Percentiles rank a stretch among this genome's conserved stretches.
Evolutionary conservation across 2,113 vertebrate genomes (phyloP).

Genomic region (Archocentrus centrarchus): DNA sequence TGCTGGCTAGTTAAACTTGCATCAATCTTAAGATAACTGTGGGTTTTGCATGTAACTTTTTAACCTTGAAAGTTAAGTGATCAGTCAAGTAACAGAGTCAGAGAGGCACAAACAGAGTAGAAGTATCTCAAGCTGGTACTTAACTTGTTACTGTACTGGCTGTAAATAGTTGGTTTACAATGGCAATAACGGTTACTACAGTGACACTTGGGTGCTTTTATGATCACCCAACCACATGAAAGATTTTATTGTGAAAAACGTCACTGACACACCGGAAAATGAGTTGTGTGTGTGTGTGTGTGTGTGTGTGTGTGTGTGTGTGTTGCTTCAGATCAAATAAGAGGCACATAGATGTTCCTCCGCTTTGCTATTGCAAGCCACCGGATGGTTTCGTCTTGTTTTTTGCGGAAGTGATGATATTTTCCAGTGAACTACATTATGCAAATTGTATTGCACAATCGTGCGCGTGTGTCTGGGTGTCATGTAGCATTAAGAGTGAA

Average conservation of each 20-base stretch:
- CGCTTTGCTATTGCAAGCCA: conserved; percentile 2
- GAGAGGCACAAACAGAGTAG: background rate
- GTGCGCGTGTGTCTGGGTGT: conserved; percentile 15
- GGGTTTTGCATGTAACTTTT: background rate
- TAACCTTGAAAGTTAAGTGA: background rate
- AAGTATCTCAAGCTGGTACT: background rate
- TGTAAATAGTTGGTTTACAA: background rate
- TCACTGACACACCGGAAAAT: conserved; percentile 30
- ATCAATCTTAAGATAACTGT: background rate
- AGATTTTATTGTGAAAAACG: conserved; percentile 58
- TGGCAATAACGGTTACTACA: background rate
- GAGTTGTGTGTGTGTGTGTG: background rate
- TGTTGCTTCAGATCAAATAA: conserved; percentile 29
- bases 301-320: background rate
- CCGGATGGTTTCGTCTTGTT: conserved; percentile 53
- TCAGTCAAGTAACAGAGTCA: background rate
- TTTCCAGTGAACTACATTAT: conserved; percentile 58
- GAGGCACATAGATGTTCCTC: conserved; percentile 22
- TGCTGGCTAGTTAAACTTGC: background rate
- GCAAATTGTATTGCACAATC: conserved; percentile 57
- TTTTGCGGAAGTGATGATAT: conserved; percentile 68
- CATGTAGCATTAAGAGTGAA: conserved; percentile 33
- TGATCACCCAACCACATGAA: background rate
- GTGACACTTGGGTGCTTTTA: no score
- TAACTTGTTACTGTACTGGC: background rate